Conservation (phyloP, 2,113 vertebrate genomes). For the Actinemys pallida region DNA sequence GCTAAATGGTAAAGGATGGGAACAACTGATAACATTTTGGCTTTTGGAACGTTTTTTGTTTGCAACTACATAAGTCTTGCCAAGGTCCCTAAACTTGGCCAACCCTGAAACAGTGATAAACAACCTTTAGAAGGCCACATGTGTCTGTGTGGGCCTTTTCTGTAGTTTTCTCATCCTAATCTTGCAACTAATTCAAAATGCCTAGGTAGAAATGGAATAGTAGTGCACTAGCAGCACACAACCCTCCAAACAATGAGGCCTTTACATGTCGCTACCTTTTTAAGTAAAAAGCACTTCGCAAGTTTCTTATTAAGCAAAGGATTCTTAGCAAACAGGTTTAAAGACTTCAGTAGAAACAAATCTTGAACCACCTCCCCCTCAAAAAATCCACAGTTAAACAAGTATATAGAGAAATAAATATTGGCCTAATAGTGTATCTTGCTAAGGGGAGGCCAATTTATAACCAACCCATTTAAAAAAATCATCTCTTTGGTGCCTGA, state of each 20-base stretch:
- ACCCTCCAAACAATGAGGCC: background rate
- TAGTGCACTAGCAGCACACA: background rate
- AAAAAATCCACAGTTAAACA: background rate
- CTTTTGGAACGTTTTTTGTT: slow-evolving; percentile 12
- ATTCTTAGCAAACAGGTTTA: background rate
- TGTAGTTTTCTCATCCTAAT: background rate
- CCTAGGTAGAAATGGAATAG: background rate
- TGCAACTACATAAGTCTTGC: slow-evolving; percentile 35
- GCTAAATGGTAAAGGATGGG: background rate
- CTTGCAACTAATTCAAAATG: background rate
- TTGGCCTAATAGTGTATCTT: background rate
- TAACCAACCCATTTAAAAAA: background rate
- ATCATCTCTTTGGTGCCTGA: background rate
- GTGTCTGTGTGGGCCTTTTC: slow-evolving; percentile 2
- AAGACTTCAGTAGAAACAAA: background rate
- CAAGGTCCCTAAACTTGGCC: slow-evolving; percentile 65
- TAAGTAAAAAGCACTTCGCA: background rate
- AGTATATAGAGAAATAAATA: no score
- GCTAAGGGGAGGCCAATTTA: background rate
- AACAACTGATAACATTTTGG: slow-evolving; percentile 1
- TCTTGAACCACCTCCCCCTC: background rate
- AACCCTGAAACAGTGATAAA: slow-evolving; percentile 64
- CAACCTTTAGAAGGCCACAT: slow-evolving; percentile 31
- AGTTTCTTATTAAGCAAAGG: background rate
- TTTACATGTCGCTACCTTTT: background rate